phyloP scores from a whole-genome alignment of 2,888 invertebrate species.

The Bombylius discolor region DNA sequence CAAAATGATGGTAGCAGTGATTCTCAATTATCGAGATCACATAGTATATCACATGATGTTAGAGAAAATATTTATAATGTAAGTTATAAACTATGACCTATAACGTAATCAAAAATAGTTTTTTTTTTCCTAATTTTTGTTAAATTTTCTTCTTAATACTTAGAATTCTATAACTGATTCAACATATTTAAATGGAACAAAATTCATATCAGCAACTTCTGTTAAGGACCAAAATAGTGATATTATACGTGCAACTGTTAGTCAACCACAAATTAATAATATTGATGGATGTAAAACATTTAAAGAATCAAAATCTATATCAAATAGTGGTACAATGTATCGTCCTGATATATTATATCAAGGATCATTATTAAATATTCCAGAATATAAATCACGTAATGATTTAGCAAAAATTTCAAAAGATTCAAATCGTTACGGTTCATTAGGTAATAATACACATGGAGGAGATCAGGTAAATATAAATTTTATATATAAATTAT shows the following conservation, averaged over 20 bases:
- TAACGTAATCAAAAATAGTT: too few species aligned
- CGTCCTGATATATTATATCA: constrained; percentile 83
- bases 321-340: constrained; percentile 65
- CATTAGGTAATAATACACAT: constrained; percentile 18
- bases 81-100: too few species aligned
- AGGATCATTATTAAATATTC: constrained; percentile 43
- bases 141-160: too few species aligned
- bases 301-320: constrained; percentile 25
- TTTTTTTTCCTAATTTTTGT: too few species aligned
- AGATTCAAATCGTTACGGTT: constrained; percentile 33
- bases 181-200: background rate
- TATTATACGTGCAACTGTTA: constrained; percentile 46
- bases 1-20: constrained; percentile 19
- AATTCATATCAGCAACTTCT: background rate
- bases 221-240: constrained; percentile 13
- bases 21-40: constrained; percentile 26
- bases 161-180: too few species aligned
- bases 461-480: background rate
- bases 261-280: constrained; percentile 45
- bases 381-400: constrained; percentile 41
- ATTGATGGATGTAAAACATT: constrained; percentile 7
- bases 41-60: constrained; percentile 28
- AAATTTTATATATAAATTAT: background rate
- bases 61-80: background rate
- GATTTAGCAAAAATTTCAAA: constrained; percentile 36